A percentile compares a stretch with the other conserved stretches of the same genome.
Evolutionary conservation across 2,888 invertebrate species (phyloP).

Genomic region (Clistopyga incitator): DNA sequence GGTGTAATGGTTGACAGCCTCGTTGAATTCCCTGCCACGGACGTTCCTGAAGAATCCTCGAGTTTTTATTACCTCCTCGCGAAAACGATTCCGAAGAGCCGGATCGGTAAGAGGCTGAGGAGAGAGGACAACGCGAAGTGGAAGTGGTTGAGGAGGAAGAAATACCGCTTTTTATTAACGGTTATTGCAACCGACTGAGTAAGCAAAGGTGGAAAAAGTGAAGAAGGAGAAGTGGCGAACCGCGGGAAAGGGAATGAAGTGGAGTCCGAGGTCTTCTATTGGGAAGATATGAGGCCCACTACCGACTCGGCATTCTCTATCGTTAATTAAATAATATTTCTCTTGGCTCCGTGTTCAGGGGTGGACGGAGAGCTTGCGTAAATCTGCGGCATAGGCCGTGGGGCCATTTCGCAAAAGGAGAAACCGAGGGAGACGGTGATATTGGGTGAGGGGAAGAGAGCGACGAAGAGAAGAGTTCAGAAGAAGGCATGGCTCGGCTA

Average conservation of each 20-base stretch:
- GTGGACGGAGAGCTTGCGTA: slow-evolving; percentile 44
- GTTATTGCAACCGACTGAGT: slow-evolving; percentile 30
- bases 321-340: slow-evolving; percentile 84
- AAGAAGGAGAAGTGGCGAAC: slow-evolving; percentile 12
- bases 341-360: slow-evolving; percentile 70
- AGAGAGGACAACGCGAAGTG: slow-evolving; percentile 14
- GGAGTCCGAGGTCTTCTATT: slow-evolving; percentile 41
- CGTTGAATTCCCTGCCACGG: neutral
- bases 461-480: slow-evolving; percentile 14
- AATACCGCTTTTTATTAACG: slow-evolving; percentile 64
- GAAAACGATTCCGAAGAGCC: neutral
- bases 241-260: slow-evolving; percentile 1
- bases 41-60: neutral
- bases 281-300: slow-evolving; percentile 38
- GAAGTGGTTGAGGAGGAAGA: slow-evolving; percentile 47
- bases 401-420: slow-evolving; percentile 48
- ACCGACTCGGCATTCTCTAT: slow-evolving; percentile 54
- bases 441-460: neutral
- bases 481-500: slow-evolving; percentile 77
- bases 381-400: slow-evolving; percentile 63
- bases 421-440: slow-evolving; percentile 1
- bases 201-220: slow-evolving; percentile 9
- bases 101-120: neutral
- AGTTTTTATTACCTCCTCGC: slow-evolving; percentile 1
- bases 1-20: neutral